These are phyloP conservation scores for Lycia hirtaria DNA, from an alignment of 2,888 invertebrate genomes.

Conservation along the genomic window DNA sequence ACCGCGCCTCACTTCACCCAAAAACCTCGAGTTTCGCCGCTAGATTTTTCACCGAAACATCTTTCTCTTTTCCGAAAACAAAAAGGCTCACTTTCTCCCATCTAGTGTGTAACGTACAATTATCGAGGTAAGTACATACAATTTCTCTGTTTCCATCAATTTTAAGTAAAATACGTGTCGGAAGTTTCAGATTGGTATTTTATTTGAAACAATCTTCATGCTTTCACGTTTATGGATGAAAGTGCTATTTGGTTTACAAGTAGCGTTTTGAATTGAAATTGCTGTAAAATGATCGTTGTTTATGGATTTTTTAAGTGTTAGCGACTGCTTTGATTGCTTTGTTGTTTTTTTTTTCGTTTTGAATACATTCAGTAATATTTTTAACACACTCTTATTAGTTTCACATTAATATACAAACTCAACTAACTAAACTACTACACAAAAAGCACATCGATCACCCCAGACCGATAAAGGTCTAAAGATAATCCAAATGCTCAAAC, in stretches of 20 bases:
- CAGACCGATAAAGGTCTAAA: no score
- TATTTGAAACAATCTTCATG: not conserved
- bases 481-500: no score
- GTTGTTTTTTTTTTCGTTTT: no score
- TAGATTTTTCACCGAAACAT: slow-evolving; percentile 7
- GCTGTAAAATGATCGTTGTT: no score
- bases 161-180: slow-evolving; percentile 19
- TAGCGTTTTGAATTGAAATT: not conserved
- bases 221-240: not conserved
- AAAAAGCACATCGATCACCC: no score
- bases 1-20: slow-evolving; percentile 2
- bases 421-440: no score
- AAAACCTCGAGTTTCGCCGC: slow-evolving; percentile 2
- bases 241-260: not conserved
- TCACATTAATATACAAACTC: no score
- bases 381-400: no score
- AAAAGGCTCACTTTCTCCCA: slow-evolving; percentile 29
- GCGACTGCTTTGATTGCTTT: no score
- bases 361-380: no score
- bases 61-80: slow-evolving; percentile 29
- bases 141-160: slow-evolving; percentile 37
- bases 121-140: slow-evolving; percentile 37
- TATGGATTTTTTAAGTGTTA: no score
- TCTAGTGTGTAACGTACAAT: slow-evolving; percentile 33
- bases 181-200: not conserved